These are phyloP conservation scores for Holothuria glaberrima DNA, from an alignment of 35 echinoderm and acorn worm genomes.

Conservation along the genomic window DNA sequence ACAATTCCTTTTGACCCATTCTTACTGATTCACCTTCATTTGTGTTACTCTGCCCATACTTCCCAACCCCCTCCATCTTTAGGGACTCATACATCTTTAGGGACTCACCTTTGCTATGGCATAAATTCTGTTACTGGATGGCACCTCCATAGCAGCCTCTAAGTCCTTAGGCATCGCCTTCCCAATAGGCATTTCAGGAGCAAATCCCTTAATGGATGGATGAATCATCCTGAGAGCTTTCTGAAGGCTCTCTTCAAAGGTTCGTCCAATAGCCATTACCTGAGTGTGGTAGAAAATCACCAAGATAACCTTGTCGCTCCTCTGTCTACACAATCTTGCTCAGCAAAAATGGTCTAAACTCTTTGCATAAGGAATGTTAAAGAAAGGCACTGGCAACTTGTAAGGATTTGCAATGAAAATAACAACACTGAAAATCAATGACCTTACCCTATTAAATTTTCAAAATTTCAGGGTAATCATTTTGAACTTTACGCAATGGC, in stretches of 20 bases:
- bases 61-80: too few relatives aligned
- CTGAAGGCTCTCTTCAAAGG: conserved; percentile 99
- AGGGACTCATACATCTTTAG: not conserved
- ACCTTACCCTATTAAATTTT: too few relatives aligned
- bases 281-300: conserved; percentile 4
- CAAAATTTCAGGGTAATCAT: too few relatives aligned
- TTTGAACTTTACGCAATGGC: too few relatives aligned
- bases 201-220: conserved; percentile 93
- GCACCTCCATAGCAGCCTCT: conserved; percentile 74
- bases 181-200: conserved; percentile 80
- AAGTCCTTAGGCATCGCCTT: conserved; percentile 66
- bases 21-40: too few relatives aligned
- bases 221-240: conserved; percentile 98
- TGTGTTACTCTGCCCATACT: too few relatives aligned
- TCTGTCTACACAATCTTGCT: not conserved
- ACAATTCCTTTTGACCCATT: too few relatives aligned
- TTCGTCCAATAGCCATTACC: conserved; percentile 97
- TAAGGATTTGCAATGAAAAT: not conserved
- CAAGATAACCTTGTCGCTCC: not conserved
- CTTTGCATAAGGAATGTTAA: too few relatives aligned
- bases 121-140: conserved; percentile 88
- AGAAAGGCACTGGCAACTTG: too few relatives aligned
- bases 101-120: conserved; percentile 79
- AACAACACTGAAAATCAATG: too few relatives aligned
- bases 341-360: not conserved